Evolutionary conservation across 2,113 vertebrate genomes (phyloP).

Genomic region (Atlantisia rogersi): DNA sequence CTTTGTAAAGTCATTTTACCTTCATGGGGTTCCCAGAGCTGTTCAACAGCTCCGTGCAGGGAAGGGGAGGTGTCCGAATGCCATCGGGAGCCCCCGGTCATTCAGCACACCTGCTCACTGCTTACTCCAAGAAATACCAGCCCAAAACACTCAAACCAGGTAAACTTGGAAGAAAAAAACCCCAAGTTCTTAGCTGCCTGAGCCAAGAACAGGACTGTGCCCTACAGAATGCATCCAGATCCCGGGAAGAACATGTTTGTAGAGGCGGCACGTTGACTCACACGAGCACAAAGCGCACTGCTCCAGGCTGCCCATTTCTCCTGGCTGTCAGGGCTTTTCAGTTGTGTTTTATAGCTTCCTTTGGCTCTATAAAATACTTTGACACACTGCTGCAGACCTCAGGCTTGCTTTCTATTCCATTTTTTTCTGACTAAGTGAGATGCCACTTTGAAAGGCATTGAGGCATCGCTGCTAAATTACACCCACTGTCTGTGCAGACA

Average conservation of each 20-base stretch:
- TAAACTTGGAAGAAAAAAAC: not conserved
- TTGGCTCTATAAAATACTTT: conserved; percentile 51
- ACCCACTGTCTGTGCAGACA: conserved; percentile 7
- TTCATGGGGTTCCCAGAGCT: accelerated
- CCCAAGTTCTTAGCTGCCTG: not conserved
- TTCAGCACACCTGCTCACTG: too few species aligned
- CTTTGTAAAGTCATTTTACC: not conserved
- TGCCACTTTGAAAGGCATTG: conserved; percentile 58
- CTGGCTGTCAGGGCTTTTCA: conserved; percentile 26
- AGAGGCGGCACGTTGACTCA: not conserved
- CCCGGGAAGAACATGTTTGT: not conserved
- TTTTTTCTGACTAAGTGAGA: conserved; percentile 64
- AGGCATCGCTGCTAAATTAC: conserved; percentile 55
- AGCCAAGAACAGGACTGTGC: not conserved
- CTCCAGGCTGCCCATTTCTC: conserved; percentile 24
- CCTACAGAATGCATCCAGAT: not conserved
- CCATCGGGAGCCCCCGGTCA: accelerated
- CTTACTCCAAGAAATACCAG: not conserved
- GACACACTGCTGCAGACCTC: conserved; percentile 51
- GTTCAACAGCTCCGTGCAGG: not conserved
- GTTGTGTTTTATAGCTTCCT: conserved; percentile 54
- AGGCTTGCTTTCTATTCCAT: conserved; percentile 35
- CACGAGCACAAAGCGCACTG: not conserved
- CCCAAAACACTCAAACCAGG: not conserved
- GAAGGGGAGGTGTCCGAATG: accelerated